Base-by-base conservation (phyloP, 2,113 vertebrate species). In the Heloderma charlesbogerti region DNA sequence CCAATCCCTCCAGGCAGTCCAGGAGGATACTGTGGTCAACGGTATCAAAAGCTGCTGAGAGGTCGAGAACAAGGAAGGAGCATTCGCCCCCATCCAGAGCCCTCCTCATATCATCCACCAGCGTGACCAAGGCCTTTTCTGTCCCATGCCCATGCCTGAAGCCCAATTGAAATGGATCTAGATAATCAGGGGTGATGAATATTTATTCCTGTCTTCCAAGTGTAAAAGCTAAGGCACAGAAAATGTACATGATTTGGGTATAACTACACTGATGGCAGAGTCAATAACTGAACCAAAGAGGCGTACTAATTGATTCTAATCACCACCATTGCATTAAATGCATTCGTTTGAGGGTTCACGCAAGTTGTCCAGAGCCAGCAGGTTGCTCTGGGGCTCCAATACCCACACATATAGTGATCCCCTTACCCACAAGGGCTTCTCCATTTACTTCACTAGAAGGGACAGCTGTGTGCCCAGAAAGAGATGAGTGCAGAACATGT, bases 211-310 rank as follows among this genome's bases (percentile, higher is more conserved):
- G 29, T 89, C 84, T 89, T 63, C 37, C 0, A 84, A 54, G 84
- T 45, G 85, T 91, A 29, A 88, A 93, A 94, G 92, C 63, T 95
- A 96, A 96, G 95, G 94, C 95, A 96, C 96, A 88, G 60, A 66
- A 63, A 92, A 75, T 80, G 94, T 91, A 93, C 43, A 81, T 60
- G 54, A 90, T 67, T 93, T 51, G 81, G 89, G 69, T 84, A 67
- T n/a, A 67, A 84, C 31, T 75, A 16, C 84, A n/a, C 0, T 31
- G 86, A 84, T 1, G n/a, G 87, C 0, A 92, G 80, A 90, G 4
- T 92, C 54, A 34, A 91, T 67, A 90, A 63, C 48, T 92, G 34
- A 93, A 91, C 25, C 16, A 3, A 31, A 67, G 79, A 80, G 72
- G 89, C 77, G 83, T 72, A 79, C 37, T 51, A 88, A 71, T 90